Percentiles rank a stretch among this genome's conserved stretches.
Conservation (phyloP, 2,113 vertebrate species). For the Chionis minor region DNA sequence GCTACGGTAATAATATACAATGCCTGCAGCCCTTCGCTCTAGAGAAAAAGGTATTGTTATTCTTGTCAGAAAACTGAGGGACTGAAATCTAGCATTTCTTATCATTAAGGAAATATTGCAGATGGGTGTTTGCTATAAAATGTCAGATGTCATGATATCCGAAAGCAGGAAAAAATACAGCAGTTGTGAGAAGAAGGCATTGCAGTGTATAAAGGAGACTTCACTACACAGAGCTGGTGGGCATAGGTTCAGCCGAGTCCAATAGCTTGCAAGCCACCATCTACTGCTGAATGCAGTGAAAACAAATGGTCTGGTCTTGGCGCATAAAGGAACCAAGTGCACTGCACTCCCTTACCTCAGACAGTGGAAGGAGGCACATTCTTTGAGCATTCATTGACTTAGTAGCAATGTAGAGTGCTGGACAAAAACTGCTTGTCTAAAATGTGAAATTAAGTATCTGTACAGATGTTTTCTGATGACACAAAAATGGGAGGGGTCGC, state of each 20-base stretch:
- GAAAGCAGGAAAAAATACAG: neutral
- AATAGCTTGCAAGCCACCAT: neutral
- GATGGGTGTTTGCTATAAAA: neutral
- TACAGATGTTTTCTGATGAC: too few relatives aligned
- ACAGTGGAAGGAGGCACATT: neutral
- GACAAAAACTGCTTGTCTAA: neutral
- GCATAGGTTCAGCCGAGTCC: neutral
- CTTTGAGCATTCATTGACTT: neutral
- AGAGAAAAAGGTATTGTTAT: neutral
- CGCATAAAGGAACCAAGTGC: accelerated
- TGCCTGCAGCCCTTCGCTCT: neutral
- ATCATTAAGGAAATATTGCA: neutral
- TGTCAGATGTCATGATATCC: neutral
- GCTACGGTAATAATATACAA: neutral
- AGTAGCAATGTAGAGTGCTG: neutral
- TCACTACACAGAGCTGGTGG: neutral
- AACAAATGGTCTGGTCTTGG: neutral
- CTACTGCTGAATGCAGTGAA: neutral
- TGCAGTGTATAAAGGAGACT: neutral
- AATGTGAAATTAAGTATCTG: neutral
- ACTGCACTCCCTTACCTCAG: neutral
- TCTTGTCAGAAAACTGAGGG: neutral
- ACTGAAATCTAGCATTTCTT: slow-evolving; percentile 11
- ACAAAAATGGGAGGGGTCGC: too few relatives aligned
- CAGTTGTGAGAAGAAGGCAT: neutral